Conservation (phyloP, 2,888 invertebrate genomes). For the Norana najaformis region DNA sequence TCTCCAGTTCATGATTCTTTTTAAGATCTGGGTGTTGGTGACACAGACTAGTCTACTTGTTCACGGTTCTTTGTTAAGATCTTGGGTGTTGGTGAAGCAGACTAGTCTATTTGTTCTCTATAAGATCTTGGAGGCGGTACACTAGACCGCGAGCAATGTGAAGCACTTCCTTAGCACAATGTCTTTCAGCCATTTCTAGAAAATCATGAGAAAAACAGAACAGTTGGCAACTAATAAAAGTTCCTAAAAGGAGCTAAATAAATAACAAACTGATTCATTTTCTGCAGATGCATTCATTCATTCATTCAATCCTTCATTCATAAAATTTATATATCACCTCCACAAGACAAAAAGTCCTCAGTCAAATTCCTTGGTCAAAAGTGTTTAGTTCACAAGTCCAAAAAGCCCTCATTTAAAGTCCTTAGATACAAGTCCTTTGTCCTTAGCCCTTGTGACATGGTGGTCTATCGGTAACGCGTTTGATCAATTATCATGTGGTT, state of each 20-base stretch:
- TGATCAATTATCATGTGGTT: too few species aligned
- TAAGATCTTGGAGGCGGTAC: constrained; percentile 83
- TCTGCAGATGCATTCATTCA: not conserved
- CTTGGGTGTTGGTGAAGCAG: constrained; percentile 10
- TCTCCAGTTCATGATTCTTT: not conserved
- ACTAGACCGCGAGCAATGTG: constrained; percentile 83
- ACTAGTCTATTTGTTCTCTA: constrained; percentile 75
- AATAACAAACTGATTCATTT: too few species aligned
- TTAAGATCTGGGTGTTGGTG: not conserved
- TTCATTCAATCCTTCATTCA: not conserved
- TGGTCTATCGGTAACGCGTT: too few species aligned
- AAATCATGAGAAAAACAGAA: constrained; percentile 10
- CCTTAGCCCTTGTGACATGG: too few species aligned
- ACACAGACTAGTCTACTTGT: not conserved
- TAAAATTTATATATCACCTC: too few species aligned
- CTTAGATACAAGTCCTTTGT: too few species aligned
- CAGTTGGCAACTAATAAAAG: not conserved
- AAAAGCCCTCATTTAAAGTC: too few species aligned
- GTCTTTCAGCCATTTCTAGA: constrained; percentile 94
- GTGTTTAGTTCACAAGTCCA: too few species aligned
- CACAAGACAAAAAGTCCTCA: not conserved
- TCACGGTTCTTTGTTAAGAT: not conserved
- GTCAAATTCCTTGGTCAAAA: not conserved
- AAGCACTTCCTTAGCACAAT: constrained; percentile 81
- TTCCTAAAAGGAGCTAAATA: too few species aligned